phyloP scores from a whole-genome alignment of 2,888 invertebrate species.

The Sabellastarte sp. region DNA sequence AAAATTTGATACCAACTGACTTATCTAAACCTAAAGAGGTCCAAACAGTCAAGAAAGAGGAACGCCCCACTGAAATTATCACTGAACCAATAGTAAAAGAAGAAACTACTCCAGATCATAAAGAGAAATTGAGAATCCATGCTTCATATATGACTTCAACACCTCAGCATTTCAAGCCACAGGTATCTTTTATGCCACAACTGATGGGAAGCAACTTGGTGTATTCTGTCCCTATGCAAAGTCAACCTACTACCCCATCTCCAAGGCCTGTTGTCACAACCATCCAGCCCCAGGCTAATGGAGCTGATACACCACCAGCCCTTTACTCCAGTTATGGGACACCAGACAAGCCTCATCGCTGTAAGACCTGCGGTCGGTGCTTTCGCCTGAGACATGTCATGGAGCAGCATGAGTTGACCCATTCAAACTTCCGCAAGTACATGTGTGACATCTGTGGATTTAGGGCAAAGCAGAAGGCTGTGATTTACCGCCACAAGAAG shows the following conservation, averaged over 20 bases:
- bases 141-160: not conserved
- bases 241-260: not conserved
- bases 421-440: not conserved
- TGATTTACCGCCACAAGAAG: not conserved
- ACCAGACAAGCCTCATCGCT: not conserved
- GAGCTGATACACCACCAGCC: not conserved
- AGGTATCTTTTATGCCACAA: not conserved
- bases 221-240: too few species aligned
- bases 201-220: too few species aligned
- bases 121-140: not conserved
- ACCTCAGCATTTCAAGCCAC: not conserved
- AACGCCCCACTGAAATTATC: not conserved
- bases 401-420: not conserved
- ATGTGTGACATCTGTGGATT: constrained; percentile 5
- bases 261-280: not conserved
- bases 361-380: not conserved
- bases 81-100: not conserved
- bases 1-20: not conserved
- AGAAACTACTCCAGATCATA: not conserved
- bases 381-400: constrained; percentile 1
- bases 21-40: not conserved
- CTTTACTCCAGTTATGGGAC: not conserved
- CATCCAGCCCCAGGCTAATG: not conserved
- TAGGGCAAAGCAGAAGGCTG: constrained; percentile 2
- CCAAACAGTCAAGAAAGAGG: not conserved